Conservation (phyloP, 2,113 vertebrate genomes). For the Phalacrocorax carbo region DNA sequence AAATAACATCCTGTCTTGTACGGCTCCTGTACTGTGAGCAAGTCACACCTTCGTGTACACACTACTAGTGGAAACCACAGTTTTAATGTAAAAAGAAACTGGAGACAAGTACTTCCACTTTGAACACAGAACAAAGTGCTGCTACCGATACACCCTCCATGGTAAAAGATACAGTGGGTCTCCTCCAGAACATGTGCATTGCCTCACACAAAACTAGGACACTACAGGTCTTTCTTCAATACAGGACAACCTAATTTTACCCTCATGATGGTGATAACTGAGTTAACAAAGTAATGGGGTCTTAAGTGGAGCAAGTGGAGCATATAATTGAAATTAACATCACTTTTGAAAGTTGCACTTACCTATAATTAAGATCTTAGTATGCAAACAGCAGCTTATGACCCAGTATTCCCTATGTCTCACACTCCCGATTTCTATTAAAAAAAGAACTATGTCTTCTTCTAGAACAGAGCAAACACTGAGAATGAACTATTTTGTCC, state of each 20-base stretch:
- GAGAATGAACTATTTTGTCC: neutral
- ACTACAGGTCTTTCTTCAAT: neutral
- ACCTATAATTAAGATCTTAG: constrained; percentile 34
- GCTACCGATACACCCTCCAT: too few relatives aligned
- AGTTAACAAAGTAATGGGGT: constrained; percentile 4
- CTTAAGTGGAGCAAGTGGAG: constrained; percentile 8
- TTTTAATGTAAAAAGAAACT: neutral
- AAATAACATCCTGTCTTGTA: neutral
- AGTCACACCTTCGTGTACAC: neutral
- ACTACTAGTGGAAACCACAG: neutral
- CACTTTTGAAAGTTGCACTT: constrained; percentile 17
- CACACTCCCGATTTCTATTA: neutral
- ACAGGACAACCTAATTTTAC: neutral
- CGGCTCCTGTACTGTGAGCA: neutral
- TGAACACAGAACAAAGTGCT: neutral
- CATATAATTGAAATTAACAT: constrained; percentile 34
- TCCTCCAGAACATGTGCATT: neutral
- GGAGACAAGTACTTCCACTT: neutral
- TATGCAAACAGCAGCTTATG: constrained; percentile 1
- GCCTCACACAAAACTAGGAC: neutral
- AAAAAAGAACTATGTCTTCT: neutral
- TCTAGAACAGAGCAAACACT: neutral
- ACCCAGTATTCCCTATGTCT: neutral
- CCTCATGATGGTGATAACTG: neutral
- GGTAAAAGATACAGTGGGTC: neutral